These are phyloP conservation scores for Carassius auratus DNA, from an alignment of 2,113 vertebrate species.

Conservation along the genomic window DNA sequence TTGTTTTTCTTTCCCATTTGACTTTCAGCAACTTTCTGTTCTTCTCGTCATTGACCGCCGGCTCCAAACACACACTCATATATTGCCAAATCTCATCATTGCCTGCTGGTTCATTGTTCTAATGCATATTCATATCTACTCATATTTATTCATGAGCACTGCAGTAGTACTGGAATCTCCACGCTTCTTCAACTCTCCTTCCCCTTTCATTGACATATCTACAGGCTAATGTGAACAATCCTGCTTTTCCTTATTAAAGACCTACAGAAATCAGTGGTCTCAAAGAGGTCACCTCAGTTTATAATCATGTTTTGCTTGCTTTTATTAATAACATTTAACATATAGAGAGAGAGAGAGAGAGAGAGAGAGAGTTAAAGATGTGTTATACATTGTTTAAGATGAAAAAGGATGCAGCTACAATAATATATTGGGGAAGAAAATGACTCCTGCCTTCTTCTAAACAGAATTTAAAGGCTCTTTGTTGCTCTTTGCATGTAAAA, in stretches of 20 bases:
- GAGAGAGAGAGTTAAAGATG: no score
- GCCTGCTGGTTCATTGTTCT: conserved; percentile 26
- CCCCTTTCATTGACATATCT: conserved; percentile 25
- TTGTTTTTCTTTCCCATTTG: conserved; percentile 27
- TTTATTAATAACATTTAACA: background rate
- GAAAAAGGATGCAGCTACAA: no score
- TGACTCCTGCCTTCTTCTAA: no score
- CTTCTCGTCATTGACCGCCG: background rate
- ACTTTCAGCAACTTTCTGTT: background rate
- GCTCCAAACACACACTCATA: background rate
- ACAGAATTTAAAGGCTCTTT: no score
- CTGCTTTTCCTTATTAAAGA: conserved; percentile 47
- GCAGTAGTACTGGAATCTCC: conserved; percentile 45
- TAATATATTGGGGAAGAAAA: no score
- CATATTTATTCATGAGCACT: conserved; percentile 51
- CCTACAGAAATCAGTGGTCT: conserved; percentile 27
- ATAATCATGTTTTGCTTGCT: background rate
- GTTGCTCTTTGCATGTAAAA: no score
- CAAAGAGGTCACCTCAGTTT: conserved; percentile 9
- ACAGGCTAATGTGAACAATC: conserved; percentile 36
- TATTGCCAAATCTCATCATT: conserved; percentile 33
- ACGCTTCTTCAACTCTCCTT: conserved; percentile 23
- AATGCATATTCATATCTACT: conserved; percentile 37
- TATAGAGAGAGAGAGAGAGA: no score
- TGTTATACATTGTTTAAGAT: no score